Evolutionary conservation across 2,113 vertebrate species (phyloP).

Genomic region (Malurus melanocephalus): DNA sequence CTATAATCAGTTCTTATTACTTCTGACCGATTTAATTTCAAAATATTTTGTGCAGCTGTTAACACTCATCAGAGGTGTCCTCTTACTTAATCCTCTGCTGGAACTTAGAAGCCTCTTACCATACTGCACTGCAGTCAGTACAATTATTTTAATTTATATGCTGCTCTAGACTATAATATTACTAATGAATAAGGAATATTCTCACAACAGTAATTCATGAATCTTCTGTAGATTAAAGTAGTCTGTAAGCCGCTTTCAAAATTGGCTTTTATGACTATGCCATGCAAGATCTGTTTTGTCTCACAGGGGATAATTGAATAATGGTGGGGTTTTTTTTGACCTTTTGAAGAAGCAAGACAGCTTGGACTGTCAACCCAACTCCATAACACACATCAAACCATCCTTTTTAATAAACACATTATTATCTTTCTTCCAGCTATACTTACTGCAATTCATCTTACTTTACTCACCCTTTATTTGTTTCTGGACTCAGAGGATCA

Average conservation of each 20-base stretch:
- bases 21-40: constrained; percentile 62
- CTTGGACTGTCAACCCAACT: background rate
- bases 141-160: constrained; percentile 18
- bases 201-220: background rate
- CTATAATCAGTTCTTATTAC: constrained; percentile 60
- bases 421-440: constrained; percentile 21
- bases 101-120: background rate
- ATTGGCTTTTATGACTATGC: background rate
- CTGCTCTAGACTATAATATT: background rate
- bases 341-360: background rate
- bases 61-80: constrained; percentile 39
- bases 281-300: constrained; percentile 13
- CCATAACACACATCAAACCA: background rate
- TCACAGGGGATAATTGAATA: background rate
- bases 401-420: constrained; percentile 2
- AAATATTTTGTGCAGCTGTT: constrained; percentile 62
- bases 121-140: background rate
- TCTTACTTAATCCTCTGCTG: background rate
- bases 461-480: constrained; percentile 17
- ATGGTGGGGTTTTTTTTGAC: background rate
- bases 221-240: background rate
- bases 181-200: constrained; percentile 2
- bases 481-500: background rate
- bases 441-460: background rate
- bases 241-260: constrained; percentile 32